These are phyloP conservation scores for Sebastes ruberrimus DNA, from an alignment of 2,797 vertebrate genomes.

Conservation along the genomic window DNA sequence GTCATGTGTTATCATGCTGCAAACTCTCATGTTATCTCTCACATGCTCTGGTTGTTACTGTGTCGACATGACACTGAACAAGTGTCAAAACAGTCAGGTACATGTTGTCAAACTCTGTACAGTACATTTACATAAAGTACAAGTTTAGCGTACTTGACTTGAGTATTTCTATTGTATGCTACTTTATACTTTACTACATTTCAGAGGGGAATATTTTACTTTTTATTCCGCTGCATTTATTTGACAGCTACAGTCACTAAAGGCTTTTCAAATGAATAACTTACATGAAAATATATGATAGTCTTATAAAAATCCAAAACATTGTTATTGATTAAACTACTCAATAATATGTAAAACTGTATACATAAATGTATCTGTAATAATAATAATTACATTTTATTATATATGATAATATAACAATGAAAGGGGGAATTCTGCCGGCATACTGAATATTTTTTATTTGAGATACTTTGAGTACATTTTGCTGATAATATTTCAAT, in stretches of 20 bases:
- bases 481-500: background rate
- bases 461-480: background rate
- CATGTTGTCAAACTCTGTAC: background rate
- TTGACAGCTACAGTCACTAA: background rate
- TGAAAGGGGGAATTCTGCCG: background rate
- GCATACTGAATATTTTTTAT: background rate
- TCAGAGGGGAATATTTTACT: background rate
- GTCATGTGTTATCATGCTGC: conserved; percentile 29
- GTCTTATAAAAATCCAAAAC: background rate
- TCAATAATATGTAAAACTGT: no score
- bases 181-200: background rate
- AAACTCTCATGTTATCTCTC: conserved; percentile 15
- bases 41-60: conserved; percentile 6
- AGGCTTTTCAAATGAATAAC: background rate
- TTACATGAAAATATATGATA: background rate
- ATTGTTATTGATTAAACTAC: no score
- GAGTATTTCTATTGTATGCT: background rate
- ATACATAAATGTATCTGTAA: background rate
- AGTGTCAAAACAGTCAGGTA: background rate
- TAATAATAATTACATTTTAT: background rate
- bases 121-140: background rate
- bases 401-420: background rate
- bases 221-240: background rate
- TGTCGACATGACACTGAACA: background rate
- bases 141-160: background rate